Percentiles rank a stretch among this genome's conserved stretches.
Evolutionary conservation across 2,113 vertebrate genomes (phyloP).

Genomic region (Spheniscus mendiculus): DNA sequence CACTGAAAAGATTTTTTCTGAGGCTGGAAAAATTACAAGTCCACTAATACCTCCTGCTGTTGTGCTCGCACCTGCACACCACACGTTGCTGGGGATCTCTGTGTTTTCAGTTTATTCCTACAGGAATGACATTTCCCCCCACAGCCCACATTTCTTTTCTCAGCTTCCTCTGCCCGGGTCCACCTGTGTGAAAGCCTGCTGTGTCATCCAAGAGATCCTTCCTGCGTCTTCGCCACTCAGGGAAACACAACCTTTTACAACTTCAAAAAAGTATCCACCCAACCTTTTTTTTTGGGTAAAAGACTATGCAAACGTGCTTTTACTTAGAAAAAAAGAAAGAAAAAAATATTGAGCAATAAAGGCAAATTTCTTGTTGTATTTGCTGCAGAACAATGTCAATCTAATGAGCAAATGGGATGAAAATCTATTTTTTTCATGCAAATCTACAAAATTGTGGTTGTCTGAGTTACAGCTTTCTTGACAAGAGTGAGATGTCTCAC

Average conservation of each 20-base stretch:
- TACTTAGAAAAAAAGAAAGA: slow-evolving; percentile 7
- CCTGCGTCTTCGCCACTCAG: neutral
- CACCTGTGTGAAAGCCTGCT: neutral
- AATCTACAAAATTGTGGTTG: slow-evolving; percentile 49
- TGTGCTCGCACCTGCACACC: neutral
- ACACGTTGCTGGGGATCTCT: neutral
- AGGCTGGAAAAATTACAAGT: neutral
- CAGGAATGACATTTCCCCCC: neutral
- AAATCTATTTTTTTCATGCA: slow-evolving; percentile 63
- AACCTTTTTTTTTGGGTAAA: neutral
- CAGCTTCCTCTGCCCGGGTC: neutral
- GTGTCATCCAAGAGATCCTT: neutral
- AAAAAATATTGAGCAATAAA: neutral
- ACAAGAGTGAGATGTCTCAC: slow-evolving; percentile 57
- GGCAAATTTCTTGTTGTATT: slow-evolving; percentile 54
- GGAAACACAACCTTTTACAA: neutral
- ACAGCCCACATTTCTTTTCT: neutral
- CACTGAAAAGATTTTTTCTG: neutral
- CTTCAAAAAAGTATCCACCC: neutral
- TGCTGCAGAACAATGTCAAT: slow-evolving; percentile 60
- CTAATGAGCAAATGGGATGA: slow-evolving; percentile 57
- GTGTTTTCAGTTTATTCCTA: neutral
- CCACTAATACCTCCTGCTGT: neutral
- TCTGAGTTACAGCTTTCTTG: slow-evolving; percentile 31
- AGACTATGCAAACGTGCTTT: neutral